A percentile compares a stretch with the other conserved stretches of the same genome.
Conservation (phyloP, 1,140 invertebrate genomes). For the Calosoma granatense region DNA sequence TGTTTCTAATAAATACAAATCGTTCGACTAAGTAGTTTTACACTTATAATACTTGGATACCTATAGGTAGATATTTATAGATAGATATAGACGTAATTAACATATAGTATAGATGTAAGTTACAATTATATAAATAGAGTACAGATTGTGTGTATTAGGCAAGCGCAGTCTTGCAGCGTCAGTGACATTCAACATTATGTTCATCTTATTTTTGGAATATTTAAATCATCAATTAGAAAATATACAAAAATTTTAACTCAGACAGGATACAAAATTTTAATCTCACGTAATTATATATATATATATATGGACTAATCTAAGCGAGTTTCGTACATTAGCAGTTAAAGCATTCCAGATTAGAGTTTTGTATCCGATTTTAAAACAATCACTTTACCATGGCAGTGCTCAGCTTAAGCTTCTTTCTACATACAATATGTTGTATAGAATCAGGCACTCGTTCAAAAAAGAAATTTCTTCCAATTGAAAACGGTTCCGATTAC, state of each 20-base stretch:
- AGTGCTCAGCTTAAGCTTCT: constrained; percentile 2
- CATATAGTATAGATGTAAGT: neutral
- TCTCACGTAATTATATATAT: neutral
- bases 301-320: neutral
- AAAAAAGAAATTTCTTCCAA: too few relatives aligned
- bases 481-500: neutral
- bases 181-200: neutral
- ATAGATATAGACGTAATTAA: neutral
- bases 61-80: neutral
- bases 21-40: neutral
- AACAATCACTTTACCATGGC: neutral
- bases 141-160: neutral
- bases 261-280: neutral
- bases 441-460: constrained; percentile 1
- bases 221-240: neutral
- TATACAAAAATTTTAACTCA: neutral
- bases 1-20: constrained; percentile 9
- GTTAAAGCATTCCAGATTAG: neutral
- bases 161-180: constrained; percentile 2
- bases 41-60: constrained; percentile 3
- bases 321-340: neutral
- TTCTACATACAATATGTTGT: neutral
- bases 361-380: neutral
- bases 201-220: neutral
- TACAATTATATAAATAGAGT: neutral